A percentile compares a stretch with the other conserved stretches of the same genome.
Conservation (phyloP, 2,888 invertebrate genomes). For the Callimorpha dominula region DNA sequence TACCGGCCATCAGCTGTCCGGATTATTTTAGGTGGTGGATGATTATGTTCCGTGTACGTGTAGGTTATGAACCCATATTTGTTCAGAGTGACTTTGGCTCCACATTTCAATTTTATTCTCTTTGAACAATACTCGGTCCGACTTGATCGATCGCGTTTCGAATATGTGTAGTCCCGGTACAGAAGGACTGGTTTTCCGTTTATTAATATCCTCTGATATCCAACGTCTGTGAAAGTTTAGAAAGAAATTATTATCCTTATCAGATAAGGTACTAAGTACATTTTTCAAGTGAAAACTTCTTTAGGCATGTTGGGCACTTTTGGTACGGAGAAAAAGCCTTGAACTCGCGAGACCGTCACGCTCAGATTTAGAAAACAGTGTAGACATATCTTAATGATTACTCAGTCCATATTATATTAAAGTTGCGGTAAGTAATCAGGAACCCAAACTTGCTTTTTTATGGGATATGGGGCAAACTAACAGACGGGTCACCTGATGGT, state of each 20-base stretch:
- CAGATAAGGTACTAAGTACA: neutral
- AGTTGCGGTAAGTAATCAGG: no score
- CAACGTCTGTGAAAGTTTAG: neutral
- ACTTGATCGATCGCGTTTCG: constrained; percentile 12
- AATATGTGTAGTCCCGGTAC: constrained; percentile 17
- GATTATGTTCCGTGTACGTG: constrained; percentile 41
- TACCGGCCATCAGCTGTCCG: constrained; percentile 5
- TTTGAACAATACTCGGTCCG: constrained; percentile 22
- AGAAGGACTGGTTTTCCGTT: constrained; percentile 17
- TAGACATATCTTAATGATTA: no score
- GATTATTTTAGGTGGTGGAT: constrained; percentile 43
- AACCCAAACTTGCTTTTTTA: no score
- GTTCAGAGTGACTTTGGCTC: constrained; percentile 13
- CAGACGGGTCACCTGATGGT: no score
- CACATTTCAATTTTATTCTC: constrained; percentile 13
- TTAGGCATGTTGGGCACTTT: no score
- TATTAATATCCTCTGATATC: constrained; percentile 15
- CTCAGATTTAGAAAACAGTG: no score
- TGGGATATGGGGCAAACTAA: no score
- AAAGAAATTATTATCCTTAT: neutral
- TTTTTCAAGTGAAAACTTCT: no score
- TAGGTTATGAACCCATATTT: constrained; percentile 28
- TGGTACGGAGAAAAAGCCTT: no score
- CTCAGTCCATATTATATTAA: no score
- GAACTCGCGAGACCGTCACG: no score